Evolutionary conservation across 53 echinoderm and acorn worm genomes (phyloP).

Genomic region (Apostichopus leukothele): DNA sequence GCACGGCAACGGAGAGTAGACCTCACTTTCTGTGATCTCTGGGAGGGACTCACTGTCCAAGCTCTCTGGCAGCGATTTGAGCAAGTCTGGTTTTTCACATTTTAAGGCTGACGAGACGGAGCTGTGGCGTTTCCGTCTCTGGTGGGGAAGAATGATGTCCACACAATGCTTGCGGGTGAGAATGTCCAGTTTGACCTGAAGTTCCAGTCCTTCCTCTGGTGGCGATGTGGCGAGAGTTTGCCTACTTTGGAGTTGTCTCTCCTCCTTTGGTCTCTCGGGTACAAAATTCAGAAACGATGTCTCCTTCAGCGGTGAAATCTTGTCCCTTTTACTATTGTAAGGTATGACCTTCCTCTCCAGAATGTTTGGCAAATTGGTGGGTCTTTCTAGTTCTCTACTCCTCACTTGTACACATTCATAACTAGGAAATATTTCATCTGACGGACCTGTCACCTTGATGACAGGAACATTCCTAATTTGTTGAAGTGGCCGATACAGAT

Average conservation of each 20-base stretch:
- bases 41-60: conserved; percentile 7
- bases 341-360: conserved; percentile 10
- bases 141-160: conserved; percentile 24
- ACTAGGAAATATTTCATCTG: not conserved
- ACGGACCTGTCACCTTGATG: conserved; percentile 1
- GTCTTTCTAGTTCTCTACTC: not conserved
- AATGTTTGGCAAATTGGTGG: not conserved
- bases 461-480: not conserved
- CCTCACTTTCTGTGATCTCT: conserved; percentile 1
- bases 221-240: not conserved
- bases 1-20: conserved; percentile 53
- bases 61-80: conserved; percentile 19
- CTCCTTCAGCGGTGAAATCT: conserved; percentile 61
- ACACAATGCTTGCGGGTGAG: conserved; percentile 27
- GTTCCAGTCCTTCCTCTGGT: conserved; percentile 4
- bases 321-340: conserved; percentile 34
- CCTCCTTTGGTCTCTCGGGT: conserved; percentile 45
- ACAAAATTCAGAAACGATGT: conserved; percentile 71
- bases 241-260: not conserved
- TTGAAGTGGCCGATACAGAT: not conserved
- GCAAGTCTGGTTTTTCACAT: conserved; percentile 25
- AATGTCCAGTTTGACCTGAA: conserved; percentile 25
- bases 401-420: conserved; percentile 12
- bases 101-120: not conserved
- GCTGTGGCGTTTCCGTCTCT: not conserved